These are phyloP conservation scores for Spodoptera exigua DNA, from an alignment of 2,888 invertebrate genomes.

Conservation along the genomic window DNA sequence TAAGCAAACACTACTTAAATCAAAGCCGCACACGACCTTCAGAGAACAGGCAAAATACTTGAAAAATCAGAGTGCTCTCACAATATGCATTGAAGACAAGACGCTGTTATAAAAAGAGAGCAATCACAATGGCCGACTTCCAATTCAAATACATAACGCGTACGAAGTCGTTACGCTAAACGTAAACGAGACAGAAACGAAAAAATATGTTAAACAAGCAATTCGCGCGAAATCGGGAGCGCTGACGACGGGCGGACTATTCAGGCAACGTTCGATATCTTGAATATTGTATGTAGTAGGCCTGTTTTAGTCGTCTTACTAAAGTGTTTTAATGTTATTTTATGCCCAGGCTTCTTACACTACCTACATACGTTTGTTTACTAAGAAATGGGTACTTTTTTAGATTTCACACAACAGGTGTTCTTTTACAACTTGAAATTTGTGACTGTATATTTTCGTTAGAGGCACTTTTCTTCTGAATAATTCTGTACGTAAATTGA, in stretches of 20 bases:
- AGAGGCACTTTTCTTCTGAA: no score
- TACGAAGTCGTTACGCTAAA: conserved; percentile 79
- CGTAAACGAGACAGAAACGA: conserved; percentile 79
- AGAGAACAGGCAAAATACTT: conserved; percentile 30
- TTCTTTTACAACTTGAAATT: no score
- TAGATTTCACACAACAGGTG: neutral
- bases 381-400: conserved; percentile 1
- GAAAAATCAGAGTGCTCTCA: conserved; percentile 36
- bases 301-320: conserved; percentile 33
- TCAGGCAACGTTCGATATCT: conserved; percentile 60
- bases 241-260: conserved; percentile 74
- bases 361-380: conserved; percentile 2
- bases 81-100: conserved; percentile 45
- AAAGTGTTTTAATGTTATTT: conserved; percentile 12
- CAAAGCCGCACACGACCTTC: conserved; percentile 7
- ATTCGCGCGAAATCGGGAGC: conserved; percentile 80
- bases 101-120: conserved; percentile 57
- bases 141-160: conserved; percentile 73
- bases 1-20: conserved; percentile 25
- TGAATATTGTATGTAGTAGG: conserved; percentile 31
- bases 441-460: no score
- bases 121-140: conserved; percentile 59
- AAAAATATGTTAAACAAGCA: conserved; percentile 87
- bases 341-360: conserved; percentile 9
- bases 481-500: no score